Percentiles rank a stretch among this genome's conserved stretches.
These are phyloP conservation scores for Sebastes steindachneri DNA, from an alignment of 2,797 vertebrate genomes.

Conservation along the genomic window DNA sequence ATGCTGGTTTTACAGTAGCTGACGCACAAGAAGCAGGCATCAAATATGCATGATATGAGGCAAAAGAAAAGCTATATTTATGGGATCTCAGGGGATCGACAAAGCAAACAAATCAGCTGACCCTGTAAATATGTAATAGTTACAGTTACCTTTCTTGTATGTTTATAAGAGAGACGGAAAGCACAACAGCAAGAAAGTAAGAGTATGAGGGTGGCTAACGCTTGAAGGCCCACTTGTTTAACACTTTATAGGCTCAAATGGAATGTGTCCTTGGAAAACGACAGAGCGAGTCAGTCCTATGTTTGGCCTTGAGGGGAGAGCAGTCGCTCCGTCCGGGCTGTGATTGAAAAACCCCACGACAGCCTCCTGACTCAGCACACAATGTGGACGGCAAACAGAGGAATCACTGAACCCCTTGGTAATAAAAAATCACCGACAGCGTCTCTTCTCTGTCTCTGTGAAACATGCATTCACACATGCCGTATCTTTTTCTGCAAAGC, in stretches of 20 bases:
- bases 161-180: background rate
- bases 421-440: constrained; percentile 28
- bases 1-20: background rate
- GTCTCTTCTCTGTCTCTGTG: background rate
- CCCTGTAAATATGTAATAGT: background rate
- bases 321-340: background rate
- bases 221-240: background rate
- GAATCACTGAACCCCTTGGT: constrained; percentile 17
- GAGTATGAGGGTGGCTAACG: background rate
- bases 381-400: constrained; percentile 18
- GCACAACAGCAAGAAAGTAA: background rate
- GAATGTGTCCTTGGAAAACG: background rate
- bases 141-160: background rate
- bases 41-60: background rate
- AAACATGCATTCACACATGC: constrained; percentile 17
- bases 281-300: background rate
- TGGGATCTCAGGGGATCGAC: background rate
- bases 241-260: background rate
- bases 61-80: background rate
- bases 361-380: constrained; percentile 51
- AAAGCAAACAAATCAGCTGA: background rate
- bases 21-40: background rate
- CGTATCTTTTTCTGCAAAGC: background rate
- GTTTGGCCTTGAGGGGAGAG: constrained; percentile 6
- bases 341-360: constrained; percentile 31